phyloP scores from a whole-genome alignment of 1,140 invertebrate species.

The Neocloeon triangulifer region DNA sequence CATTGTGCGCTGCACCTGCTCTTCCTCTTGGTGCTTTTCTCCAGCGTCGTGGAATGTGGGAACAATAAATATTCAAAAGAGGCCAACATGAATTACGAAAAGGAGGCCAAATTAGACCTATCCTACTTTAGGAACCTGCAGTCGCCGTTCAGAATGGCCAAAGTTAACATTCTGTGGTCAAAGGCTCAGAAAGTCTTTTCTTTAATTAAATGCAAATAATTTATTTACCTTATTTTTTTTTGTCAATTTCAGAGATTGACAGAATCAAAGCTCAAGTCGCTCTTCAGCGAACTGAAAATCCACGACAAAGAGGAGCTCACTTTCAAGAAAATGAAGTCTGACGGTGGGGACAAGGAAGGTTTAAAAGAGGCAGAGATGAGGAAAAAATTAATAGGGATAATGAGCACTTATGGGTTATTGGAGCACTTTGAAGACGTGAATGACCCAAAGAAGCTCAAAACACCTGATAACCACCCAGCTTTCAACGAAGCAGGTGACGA shows the following conservation, averaged over 20 bases:
- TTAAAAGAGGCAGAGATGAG: conserved; percentile 59
- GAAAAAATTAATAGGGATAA: conserved; percentile 54
- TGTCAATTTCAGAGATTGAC: conserved; percentile 47
- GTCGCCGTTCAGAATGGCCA: conserved; percentile 62
- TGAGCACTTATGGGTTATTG: conserved; percentile 56
- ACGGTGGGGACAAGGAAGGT: conserved; percentile 69
- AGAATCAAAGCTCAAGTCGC: conserved; percentile 58
- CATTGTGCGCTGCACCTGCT: too few species aligned
- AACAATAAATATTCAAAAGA: conserved; percentile 31
- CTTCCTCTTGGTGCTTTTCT: too few species aligned
- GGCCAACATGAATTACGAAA: conserved; percentile 24
- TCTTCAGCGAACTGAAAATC: conserved; percentile 71
- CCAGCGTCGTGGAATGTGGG: too few species aligned
- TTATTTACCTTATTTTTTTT: not conserved
- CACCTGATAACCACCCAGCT: conserved; percentile 22
- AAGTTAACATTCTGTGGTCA: conserved; percentile 60
- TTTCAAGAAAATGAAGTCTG: conserved; percentile 55
- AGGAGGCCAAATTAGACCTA: conserved; percentile 15
- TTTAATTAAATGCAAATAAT: conserved; percentile 1
- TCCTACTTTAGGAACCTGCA: conserved; percentile 33
- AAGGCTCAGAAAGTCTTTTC: conserved; percentile 54
- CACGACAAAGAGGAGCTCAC: conserved; percentile 81
- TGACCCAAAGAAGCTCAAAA: conserved; percentile 27
- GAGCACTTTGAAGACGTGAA: conserved; percentile 55
- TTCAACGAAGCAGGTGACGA: conserved; percentile 33